Percentiles rank a stretch among this genome's conserved stretches.
These are phyloP conservation scores for Frankliniella fusca DNA, from an alignment of 2,888 invertebrate species.

Conservation along the genomic window DNA sequence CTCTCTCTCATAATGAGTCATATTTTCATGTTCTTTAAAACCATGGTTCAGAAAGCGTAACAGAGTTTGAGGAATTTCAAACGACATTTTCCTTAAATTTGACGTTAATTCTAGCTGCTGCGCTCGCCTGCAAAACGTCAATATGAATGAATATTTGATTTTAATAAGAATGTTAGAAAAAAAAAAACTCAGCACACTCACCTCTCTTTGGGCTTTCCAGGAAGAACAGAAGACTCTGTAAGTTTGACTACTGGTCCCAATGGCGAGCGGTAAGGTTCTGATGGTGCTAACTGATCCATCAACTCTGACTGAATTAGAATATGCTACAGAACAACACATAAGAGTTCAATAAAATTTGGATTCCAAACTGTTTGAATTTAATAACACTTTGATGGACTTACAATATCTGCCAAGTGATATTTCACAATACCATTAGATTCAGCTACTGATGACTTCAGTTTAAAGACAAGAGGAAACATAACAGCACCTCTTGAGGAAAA, in stretches of 20 bases:
- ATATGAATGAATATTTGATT: not conserved
- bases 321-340: slow-evolving; percentile 34
- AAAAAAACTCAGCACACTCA: slow-evolving; percentile 25
- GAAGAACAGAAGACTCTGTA: slow-evolving; percentile 30
- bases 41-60: slow-evolving; percentile 36
- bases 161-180: not conserved
- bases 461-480: not conserved
- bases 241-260: slow-evolving; percentile 35
- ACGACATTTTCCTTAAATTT: not conserved
- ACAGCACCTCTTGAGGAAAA: not conserved
- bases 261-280: slow-evolving; percentile 33
- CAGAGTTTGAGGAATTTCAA: slow-evolving; percentile 35
- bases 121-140: not conserved
- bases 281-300: slow-evolving; percentile 39
- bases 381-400: not conserved
- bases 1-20: slow-evolving; percentile 27
- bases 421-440: not conserved
- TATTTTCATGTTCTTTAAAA: slow-evolving; percentile 36
- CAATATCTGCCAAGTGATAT: not conserved
- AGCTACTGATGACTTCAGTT: not conserved
- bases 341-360: not conserved
- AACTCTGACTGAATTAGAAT: slow-evolving; percentile 38
- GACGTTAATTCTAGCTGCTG: not conserved
- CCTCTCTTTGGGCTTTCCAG: slow-evolving; percentile 35
- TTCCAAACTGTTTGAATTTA: not conserved